Percentiles rank a stretch among this genome's conserved stretches.
Conservation (phyloP, 2,888 invertebrate species). For the Liopterus haemorrhoidalis region DNA sequence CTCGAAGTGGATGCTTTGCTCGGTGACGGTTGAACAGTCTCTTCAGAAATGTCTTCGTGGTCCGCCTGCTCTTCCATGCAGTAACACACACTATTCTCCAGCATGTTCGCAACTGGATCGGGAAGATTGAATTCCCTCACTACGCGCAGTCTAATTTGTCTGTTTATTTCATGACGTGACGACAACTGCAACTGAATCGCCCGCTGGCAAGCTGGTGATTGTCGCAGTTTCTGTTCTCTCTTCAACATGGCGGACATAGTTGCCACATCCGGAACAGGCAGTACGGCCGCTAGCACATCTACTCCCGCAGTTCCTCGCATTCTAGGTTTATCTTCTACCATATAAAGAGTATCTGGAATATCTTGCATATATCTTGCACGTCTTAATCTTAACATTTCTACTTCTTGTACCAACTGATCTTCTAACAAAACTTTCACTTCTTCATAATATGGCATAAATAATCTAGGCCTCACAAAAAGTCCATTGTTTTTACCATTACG, state of each 20-base stretch:
- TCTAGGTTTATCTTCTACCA: slow-evolving; percentile 64
- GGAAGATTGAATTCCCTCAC: slow-evolving; percentile 92
- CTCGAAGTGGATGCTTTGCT: slow-evolving; percentile 36
- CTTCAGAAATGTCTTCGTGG: slow-evolving; percentile 36
- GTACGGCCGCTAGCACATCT: slow-evolving; percentile 59
- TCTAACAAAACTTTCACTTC: slow-evolving; percentile 86
- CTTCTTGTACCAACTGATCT: slow-evolving; percentile 75
- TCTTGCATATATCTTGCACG: slow-evolving; percentile 68
- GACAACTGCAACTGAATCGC: slow-evolving; percentile 70
- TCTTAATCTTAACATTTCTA: slow-evolving; percentile 63
- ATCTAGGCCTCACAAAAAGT: slow-evolving; percentile 73
- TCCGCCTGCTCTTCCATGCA: slow-evolving; percentile 33
- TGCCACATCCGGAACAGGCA: slow-evolving; percentile 71
- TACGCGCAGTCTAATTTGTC: slow-evolving; percentile 77
- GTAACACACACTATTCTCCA: slow-evolving; percentile 51
- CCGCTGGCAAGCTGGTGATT: slow-evolving; percentile 71
- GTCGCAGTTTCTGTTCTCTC: slow-evolving; percentile 76
- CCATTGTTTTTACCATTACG: slow-evolving; percentile 67
- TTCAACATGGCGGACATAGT: slow-evolving; percentile 75
- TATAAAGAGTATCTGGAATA: slow-evolving; percentile 91
- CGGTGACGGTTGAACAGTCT: slow-evolving; percentile 44
- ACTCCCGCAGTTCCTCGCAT: slow-evolving; percentile 52
- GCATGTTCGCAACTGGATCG: slow-evolving; percentile 75
- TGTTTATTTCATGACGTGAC: slow-evolving; percentile 69
- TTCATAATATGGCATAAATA: slow-evolving; percentile 92